Evolutionary conservation across 2,888 invertebrate genomes (phyloP).

Genomic region (Sclerodermus sp.): DNA sequence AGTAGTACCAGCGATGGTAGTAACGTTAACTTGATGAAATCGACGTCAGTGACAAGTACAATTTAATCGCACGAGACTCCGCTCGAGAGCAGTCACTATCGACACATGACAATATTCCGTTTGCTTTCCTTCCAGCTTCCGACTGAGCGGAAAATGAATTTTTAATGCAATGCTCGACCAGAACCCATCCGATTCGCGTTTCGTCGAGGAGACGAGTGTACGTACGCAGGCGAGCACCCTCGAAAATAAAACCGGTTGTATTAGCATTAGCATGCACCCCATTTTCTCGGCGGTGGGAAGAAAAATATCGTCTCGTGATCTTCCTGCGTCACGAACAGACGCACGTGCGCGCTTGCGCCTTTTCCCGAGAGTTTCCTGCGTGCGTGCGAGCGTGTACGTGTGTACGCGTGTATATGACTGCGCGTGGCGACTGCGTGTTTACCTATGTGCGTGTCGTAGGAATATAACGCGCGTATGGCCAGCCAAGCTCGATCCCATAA

Average conservation of each 20-base stretch:
- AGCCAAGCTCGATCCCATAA: constrained; percentile 32
- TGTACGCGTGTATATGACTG: too few species aligned
- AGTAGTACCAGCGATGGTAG: too few species aligned
- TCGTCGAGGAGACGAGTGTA: not conserved
- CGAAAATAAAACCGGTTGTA: constrained; percentile 21
- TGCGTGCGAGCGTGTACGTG: too few species aligned
- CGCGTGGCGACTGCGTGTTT: too few species aligned
- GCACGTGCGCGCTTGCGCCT: not conserved
- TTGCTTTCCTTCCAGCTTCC: too few species aligned
- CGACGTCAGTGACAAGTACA: too few species aligned
- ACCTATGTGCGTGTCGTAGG: not conserved
- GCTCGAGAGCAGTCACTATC: too few species aligned
- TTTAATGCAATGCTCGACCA: not conserved
- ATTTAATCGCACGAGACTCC: too few species aligned
- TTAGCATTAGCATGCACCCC: constrained; percentile 33
- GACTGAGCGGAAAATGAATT: too few species aligned
- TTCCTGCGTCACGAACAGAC: constrained; percentile 3
- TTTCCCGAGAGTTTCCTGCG: too few species aligned
- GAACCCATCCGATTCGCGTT: constrained; percentile 7
- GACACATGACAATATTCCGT: too few species aligned
- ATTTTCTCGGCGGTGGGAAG: constrained; percentile 1
- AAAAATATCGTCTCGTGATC: constrained; percentile 1
- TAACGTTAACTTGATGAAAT: too few species aligned
- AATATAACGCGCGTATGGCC: constrained; percentile 12
- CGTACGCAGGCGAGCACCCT: constrained; percentile 6